Conservation (phyloP, 2,113 vertebrate species). For the Nesoenas mayeri region DNA sequence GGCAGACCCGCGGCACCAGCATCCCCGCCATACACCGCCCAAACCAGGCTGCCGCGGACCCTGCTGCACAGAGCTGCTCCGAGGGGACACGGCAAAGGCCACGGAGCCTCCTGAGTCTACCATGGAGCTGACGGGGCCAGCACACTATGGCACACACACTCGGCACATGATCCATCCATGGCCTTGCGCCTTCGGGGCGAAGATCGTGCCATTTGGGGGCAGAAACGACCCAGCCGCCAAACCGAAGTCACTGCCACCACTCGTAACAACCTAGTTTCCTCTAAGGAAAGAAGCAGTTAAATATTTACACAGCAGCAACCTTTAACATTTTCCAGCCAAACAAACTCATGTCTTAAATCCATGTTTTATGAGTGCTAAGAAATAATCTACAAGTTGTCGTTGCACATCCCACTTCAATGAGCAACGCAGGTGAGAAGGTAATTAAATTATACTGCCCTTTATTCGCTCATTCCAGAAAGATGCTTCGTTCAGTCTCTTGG, state of each 20-base stretch:
- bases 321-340: background rate
- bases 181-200: background rate
- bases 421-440: background rate
- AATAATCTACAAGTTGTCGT: conserved; percentile 3
- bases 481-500: background rate
- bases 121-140: background rate
- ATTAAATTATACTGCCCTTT: conserved; percentile 6
- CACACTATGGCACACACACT: background rate
- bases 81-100: accelerated
- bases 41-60: background rate
- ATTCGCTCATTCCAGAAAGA: background rate
- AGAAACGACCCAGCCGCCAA: background rate
- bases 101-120: background rate
- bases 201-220: too few relatives aligned
- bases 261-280: background rate
- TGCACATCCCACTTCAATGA: background rate
- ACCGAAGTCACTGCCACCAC: background rate
- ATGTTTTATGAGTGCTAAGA: background rate
- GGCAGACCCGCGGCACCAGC: background rate
- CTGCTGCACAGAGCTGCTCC: background rate
- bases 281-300: background rate
- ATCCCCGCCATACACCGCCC: accelerated
- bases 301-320: background rate
- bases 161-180: accelerated
- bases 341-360: background rate